Base-by-base conservation (phyloP, 1,140 invertebrate genomes). In the Drosophila gunungcola region DNA sequence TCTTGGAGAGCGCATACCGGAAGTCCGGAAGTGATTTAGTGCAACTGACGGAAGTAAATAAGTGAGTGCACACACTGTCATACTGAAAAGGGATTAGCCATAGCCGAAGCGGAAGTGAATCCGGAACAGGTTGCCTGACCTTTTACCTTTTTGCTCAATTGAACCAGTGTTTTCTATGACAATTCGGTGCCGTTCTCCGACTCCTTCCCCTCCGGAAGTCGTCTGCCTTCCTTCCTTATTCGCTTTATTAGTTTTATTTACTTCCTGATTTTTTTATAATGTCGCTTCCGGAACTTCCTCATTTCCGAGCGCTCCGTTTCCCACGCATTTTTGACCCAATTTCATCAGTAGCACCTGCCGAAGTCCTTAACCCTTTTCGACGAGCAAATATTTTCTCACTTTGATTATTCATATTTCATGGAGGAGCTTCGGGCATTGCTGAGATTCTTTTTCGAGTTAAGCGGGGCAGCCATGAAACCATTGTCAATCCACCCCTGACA, bases 1-100 rank as follows among this genome's bases (percentile, higher is more conserved):
- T 46, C 25, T 25, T 42, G 16, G 21, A 48, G 56, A 61, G 41
- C 58, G 55, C 86, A 79, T 78, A 79, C 80, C 84, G 84, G 84
- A 89, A 89, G 84, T 89, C 81, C 84, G 84, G 84, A 89, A 89
- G 85, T 89, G 84, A 89, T 89, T 89, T 89, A 90, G 80, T 89
- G 84, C 86, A 65, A 65, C 78, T 63, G 65, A 88, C 83, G 84
- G 80, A 90, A 80, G 86, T 85, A 83, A 84, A 78, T 84, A 78
- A 78, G 76, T 85, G 77, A 72, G 63, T 68, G 58, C 63, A 65
- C 38, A 62, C 46, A 21, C n/a, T 48, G 48, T 42, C 49, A 36
- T 21, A 61, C 58, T 67, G 39, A 60, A 72, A 80, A 77, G 77
- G 81, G 81, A 84, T 85, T 84, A 80, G 78, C 52, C 39, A 34